Evolutionary conservation across 1,140 invertebrate genomes (phyloP), one percentile per base, ranked within the genome.

Genomic region (Formica exsecta): DNA sequence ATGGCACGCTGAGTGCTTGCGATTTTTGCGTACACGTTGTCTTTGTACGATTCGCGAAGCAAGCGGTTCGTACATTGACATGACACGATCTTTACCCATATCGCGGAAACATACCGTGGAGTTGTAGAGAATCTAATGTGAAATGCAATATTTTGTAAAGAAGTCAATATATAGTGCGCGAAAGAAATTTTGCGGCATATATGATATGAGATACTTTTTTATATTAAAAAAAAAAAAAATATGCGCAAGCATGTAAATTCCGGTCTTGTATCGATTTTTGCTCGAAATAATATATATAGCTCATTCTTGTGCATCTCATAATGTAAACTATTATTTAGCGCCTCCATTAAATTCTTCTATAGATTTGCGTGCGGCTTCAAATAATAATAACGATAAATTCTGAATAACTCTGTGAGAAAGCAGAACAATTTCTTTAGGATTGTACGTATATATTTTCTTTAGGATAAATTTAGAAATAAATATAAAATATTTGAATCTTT

Each of bases 141-240:
- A 85, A 66, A 76, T 81, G 88, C 86, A 90, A 90, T 90, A 85
- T 90, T 90, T 87, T 90, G 65, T 90, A 90, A 71, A 59, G 16
- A 86, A 89, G 57, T 38, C 59, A 68, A 87, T 86, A 61, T 85
- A 80, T 77, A 81, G 32, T 51, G 13, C 48, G 13, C 48, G 48
- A 51, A 16, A 51, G 13, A 13, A 25, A 64, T 73, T 81, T 89
- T 81, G 22, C 29, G 61, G 81, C 51, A 48, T 36, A 22, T 74
- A 59, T 79, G 80, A 44, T 80, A 79, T 22, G 9, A 71, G 48
- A 87, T 76, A 85, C 32, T 90, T 90, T 90, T 90, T 44, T 89
- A 89, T 75, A 13, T 41, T 86, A 19, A 61, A 48, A 74, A 41
- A n/a, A n/a, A n/a, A 22, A 5, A n/a, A 13, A 16, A 79, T 22